Percentiles rank a stretch among this genome's conserved stretches.
These are phyloP conservation scores for Stegodyphus dumicola DNA, from an alignment of 1,140 invertebrate species.

Conservation along the genomic window DNA sequence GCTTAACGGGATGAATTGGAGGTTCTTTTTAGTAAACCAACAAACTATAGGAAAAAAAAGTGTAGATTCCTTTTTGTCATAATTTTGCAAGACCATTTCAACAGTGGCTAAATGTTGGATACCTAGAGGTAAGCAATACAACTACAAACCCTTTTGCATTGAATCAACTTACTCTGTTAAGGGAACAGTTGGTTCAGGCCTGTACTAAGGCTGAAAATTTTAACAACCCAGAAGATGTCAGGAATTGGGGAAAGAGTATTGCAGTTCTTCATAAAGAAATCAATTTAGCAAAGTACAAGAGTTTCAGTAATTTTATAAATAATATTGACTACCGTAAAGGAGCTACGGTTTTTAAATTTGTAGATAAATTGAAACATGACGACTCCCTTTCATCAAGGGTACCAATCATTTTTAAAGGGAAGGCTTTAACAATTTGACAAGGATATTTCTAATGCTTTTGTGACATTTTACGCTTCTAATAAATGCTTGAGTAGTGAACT, in stretches of 20 bases:
- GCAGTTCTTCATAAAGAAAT: not conserved
- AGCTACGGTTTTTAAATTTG: constrained; percentile 19
- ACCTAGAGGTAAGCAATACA: not conserved
- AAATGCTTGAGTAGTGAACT: not conserved
- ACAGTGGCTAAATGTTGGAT: not conserved
- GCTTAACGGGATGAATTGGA: not conserved
- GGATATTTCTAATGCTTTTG: constrained; percentile 19
- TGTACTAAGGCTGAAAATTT: constrained; percentile 4
- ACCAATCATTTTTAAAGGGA: constrained; percentile 19
- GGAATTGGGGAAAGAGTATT: constrained; percentile 22
- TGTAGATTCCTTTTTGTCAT: not conserved
- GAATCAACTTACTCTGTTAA: not conserved
- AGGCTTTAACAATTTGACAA: not conserved
- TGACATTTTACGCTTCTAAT: constrained; percentile 18
- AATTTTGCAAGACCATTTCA: not conserved
- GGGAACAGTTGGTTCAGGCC: not conserved
- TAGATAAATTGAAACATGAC: constrained; percentile 18
- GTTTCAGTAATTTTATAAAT: constrained; percentile 23
- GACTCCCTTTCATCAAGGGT: not conserved
- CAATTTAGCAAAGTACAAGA: not conserved
- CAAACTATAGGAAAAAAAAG: not conserved
- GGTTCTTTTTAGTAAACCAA: constrained; percentile 1
- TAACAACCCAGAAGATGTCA: constrained; percentile 1
- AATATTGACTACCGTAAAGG: constrained; percentile 9
- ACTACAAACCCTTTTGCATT: not conserved